These are phyloP conservation scores for Calycopis cecrops DNA, from an alignment of 1,140 invertebrate genomes.

Conservation along the genomic window DNA sequence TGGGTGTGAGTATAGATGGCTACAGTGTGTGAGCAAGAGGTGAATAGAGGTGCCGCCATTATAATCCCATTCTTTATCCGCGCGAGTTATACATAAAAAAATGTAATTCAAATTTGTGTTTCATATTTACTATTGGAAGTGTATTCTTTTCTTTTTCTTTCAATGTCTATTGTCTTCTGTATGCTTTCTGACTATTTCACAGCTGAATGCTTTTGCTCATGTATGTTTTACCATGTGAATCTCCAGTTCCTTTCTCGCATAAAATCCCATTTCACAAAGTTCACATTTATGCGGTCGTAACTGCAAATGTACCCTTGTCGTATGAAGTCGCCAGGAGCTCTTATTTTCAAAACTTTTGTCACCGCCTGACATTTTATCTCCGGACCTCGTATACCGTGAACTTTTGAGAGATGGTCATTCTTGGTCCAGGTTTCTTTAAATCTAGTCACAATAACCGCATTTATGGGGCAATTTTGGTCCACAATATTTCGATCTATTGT, in stretches of 20 bases:
- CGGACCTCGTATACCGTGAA: slow-evolving; percentile 43
- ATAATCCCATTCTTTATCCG: too few species aligned
- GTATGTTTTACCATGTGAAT: slow-evolving; percentile 74
- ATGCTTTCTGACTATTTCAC: slow-evolving; percentile 68
- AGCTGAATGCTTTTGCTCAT: slow-evolving; percentile 70
- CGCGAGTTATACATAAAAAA: too few species aligned
- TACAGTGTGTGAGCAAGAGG: too few species aligned
- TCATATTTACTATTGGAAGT: slow-evolving; percentile 9
- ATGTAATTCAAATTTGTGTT: too few species aligned
- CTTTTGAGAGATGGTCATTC: slow-evolving; percentile 37
- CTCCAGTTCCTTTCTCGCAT: slow-evolving; percentile 46
- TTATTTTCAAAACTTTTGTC: slow-evolving; percentile 44
- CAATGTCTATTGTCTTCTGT: slow-evolving; percentile 54
- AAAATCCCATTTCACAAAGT: slow-evolving; percentile 56
- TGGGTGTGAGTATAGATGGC: too few species aligned
- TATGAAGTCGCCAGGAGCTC: slow-evolving; percentile 40
- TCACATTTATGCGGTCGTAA: slow-evolving; percentile 51
- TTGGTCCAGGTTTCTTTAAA: slow-evolving; percentile 45
- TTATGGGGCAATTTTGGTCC: slow-evolving; percentile 33
- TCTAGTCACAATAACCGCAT: slow-evolving; percentile 38
- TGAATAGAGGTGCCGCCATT: too few species aligned
- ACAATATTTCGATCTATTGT: slow-evolving; percentile 28
- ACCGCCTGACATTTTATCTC: slow-evolving; percentile 48
- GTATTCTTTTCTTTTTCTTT: slow-evolving; percentile 83
- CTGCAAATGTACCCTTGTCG: slow-evolving; percentile 53